These are phyloP conservation scores for Sphaeridia pumilis DNA, from an alignment of 2,888 invertebrate genomes.

Conservation along the genomic window DNA sequence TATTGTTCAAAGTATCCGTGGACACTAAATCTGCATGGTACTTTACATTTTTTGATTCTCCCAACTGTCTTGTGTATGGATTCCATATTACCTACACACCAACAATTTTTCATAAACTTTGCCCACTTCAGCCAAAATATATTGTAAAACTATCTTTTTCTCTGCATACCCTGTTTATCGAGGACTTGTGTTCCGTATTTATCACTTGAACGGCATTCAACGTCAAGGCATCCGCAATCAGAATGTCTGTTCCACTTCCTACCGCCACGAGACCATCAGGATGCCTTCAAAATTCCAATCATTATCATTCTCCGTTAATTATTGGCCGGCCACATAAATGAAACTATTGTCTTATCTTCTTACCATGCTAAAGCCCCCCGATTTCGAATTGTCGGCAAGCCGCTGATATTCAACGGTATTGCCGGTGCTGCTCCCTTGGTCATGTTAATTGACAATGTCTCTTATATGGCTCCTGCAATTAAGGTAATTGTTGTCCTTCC, in stretches of 20 bases:
- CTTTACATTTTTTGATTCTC: constrained; percentile 13
- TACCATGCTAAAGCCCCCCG: constrained; percentile 18
- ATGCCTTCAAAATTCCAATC: constrained; percentile 10
- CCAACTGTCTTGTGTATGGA: constrained; percentile 13
- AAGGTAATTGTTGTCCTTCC: too few species aligned
- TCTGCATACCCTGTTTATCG: constrained; percentile 20
- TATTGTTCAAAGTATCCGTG: constrained; percentile 21
- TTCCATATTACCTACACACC: constrained; percentile 15
- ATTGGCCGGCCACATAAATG: neutral
- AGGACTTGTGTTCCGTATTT: constrained; percentile 25
- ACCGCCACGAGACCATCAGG: constrained; percentile 21
- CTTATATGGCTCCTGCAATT: too few species aligned
- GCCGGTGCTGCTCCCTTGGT: too few species aligned
- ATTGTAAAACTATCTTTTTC: neutral
- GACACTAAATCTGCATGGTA: constrained; percentile 25
- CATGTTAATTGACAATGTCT: too few species aligned
- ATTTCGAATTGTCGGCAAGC: constrained; percentile 15
- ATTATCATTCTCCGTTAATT: neutral
- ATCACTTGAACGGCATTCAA: constrained; percentile 24
- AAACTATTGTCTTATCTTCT: neutral
- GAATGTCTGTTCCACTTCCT: constrained; percentile 27
- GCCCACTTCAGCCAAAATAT: neutral
- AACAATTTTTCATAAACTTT: neutral
- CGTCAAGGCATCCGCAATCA: constrained; percentile 23
- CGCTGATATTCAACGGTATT: constrained; percentile 11